A percentile compares a stretch with the other conserved stretches of the same genome.
Conservation (phyloP, 2,113 vertebrate genomes). For the Sebastes fasciatus region DNA sequence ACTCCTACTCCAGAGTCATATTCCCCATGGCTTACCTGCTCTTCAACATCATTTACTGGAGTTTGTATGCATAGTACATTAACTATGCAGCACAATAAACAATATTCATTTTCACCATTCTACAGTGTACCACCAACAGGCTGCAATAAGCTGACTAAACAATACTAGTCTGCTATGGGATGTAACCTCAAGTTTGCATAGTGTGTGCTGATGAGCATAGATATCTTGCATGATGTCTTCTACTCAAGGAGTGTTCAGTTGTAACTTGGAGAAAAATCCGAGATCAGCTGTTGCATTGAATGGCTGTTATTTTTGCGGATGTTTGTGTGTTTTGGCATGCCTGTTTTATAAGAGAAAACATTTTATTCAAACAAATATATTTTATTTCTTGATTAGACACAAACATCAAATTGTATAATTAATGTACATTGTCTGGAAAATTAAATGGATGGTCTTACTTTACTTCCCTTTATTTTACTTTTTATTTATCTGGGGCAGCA, state of each 20-base stretch:
- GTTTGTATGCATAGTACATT: constrained; percentile 85
- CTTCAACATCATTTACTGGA: constrained; percentile 96
- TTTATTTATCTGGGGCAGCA: background rate
- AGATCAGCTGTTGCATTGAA: constrained; percentile 3
- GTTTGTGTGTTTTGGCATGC: constrained; percentile 30
- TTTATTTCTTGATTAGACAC: constrained; percentile 23
- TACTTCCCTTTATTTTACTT: background rate
- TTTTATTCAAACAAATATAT: constrained; percentile 17
- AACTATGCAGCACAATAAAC: constrained; percentile 19
- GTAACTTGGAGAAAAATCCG: constrained; percentile 6
- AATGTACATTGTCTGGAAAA: constrained; percentile 40
- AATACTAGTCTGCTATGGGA: background rate
- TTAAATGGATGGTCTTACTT: constrained; percentile 42
- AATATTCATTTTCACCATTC: constrained; percentile 3
- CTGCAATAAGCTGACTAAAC: background rate
- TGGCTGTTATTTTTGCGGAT: constrained; percentile 20
- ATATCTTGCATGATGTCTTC: constrained; percentile 12
- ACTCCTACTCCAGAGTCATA: constrained; percentile 92
- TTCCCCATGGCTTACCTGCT: constrained; percentile 92
- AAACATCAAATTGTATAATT: constrained; percentile 7
- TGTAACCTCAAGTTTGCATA: constrained; percentile 34
- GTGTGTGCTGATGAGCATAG: constrained; percentile 18
- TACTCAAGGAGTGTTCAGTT: constrained; percentile 11
- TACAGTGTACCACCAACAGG: constrained; percentile 9
- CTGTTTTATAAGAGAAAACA: constrained; percentile 52